Evolutionary conservation across 2,797 vertebrate genomes (phyloP).

Genomic region (Lagocephalus sceleratus): DNA sequence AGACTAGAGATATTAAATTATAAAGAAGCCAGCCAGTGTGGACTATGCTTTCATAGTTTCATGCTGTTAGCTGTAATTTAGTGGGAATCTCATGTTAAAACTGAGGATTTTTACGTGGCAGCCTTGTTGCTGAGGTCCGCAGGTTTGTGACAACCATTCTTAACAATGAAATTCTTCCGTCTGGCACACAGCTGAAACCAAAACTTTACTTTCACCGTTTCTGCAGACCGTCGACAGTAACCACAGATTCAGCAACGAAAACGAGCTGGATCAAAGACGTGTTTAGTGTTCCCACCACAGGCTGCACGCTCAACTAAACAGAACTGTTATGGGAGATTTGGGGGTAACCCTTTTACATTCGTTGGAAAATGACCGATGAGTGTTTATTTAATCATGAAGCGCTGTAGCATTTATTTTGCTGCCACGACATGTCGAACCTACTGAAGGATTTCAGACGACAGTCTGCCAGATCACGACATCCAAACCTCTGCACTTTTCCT

Average conservation of each 20-base stretch:
- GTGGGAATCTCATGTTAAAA: slow-evolving; percentile 10
- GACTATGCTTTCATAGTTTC: neutral
- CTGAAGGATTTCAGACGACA: neutral
- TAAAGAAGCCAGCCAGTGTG: neutral
- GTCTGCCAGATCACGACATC: neutral
- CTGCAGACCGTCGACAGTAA: too few species aligned
- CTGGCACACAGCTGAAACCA: too few species aligned
- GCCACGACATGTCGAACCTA: neutral
- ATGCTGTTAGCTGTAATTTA: slow-evolving; percentile 3
- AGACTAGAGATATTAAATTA: neutral
- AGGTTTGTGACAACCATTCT: too few species aligned
- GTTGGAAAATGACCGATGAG: neutral
- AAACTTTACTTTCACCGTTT: too few species aligned
- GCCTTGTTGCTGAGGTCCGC: neutral
- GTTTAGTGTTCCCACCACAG: neutral
- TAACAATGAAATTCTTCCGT: too few species aligned
- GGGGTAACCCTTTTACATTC: neutral
- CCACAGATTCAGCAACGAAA: too few species aligned
- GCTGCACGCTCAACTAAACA: neutral
- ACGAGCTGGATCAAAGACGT: too few species aligned
- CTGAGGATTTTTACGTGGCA: neutral
- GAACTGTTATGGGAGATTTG: neutral
- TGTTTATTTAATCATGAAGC: neutral
- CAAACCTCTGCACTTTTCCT: neutral
- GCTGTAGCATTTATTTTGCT: neutral